Evolutionary conservation across 1,140 invertebrate species (phyloP), one percentile per base, ranked within the genome.

Genomic region (Pinna nobilis): DNA sequence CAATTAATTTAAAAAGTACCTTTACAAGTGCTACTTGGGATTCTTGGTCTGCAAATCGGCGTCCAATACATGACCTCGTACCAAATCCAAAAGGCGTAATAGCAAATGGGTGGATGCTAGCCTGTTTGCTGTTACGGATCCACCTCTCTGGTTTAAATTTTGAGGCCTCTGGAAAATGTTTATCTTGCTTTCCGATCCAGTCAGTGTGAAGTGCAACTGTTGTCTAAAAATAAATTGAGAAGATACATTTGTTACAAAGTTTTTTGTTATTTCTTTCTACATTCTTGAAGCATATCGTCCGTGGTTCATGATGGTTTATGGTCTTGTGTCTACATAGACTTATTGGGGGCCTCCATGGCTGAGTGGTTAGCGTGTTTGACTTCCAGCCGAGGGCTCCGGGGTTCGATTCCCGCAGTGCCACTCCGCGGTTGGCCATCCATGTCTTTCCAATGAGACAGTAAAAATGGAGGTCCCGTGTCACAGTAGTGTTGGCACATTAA

Each of bases 11-110:
- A 61, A 6, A 51, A 55, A 90, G 88, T 92, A 96, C 95, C 87
- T 93, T 92, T 39, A 96, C 88, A 7, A 96, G 81, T n/a, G 94
- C 90, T 20, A 95, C 91, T 75, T 93, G 92, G 82, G 97, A 93
- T 87, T 95, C 95, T 88, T 97, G 95, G 83, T 97, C 95, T 7
- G 96, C 96, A 53, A 98, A 90, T 84, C 95, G 90, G 82, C 95
- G 91, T 1, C 96, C 96, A 55, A 97, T 95, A 79, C 97, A 98
- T 11, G 94, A 92, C 70, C 97, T 90, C 28, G 94, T 92, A 0
- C 97, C 97, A 87, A 96, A 94, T 0, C 96, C 96, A 89, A 98
- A 98, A 0, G 96, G 96, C 50, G 97, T 83, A 3, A 94, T 91
- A 2, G 95, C 87, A 86, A 93, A 97, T 0, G 95, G 95, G 89